Base-by-base conservation (phyloP, 1,140 invertebrate genomes). In the Plutomurus gul region DNA sequence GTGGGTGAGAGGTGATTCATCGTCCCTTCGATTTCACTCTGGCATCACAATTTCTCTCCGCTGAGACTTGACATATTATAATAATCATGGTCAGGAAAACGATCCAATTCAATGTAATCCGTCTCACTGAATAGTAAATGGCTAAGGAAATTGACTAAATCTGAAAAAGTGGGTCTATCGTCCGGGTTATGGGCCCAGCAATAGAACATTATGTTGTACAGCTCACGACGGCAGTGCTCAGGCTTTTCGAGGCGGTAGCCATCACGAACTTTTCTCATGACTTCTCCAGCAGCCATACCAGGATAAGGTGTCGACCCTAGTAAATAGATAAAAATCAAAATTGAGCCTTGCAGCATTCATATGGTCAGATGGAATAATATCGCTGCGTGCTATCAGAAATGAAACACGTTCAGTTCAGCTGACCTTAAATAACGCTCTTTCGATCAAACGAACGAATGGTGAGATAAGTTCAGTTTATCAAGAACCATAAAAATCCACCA, bases 201-300 rank as follows among this genome's bases (percentile, higher is more conserved):
- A 84, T 96, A 96, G 85, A 93, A 96, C 94, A 96, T 96, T 47
- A 96, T 95, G 83, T 96, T 96, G 86, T 96, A 96, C 1, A 96
- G 88, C 84, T 96, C 94, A 1, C 94, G 88, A 43, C 93, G 90
- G 85, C 95, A 96, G 83, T 96, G 95, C 82, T 95, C 94, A 1
- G 95, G 94, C 83, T 95, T 95, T 81, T 96, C 95, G 11, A 96
- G 85, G 18, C 94, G 89, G 85, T 94, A 93, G 0, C 94, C 95
- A 83, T 95, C 93, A 49, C 92, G 88, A 1, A 95, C 93, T 82
- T 84, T 85, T n/a, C 82, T 18, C 82, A 83, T 83, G 13, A 83
- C 82, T 82, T 83, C 94, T 0, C 91, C 90, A 0, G 94, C 94
- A 0, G 93, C 92, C 75, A 95, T 87, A 1, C 94, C 94, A 0